Conservation (phyloP, 2,113 vertebrate genomes). For the Microcebus ravelobensis region DNA sequence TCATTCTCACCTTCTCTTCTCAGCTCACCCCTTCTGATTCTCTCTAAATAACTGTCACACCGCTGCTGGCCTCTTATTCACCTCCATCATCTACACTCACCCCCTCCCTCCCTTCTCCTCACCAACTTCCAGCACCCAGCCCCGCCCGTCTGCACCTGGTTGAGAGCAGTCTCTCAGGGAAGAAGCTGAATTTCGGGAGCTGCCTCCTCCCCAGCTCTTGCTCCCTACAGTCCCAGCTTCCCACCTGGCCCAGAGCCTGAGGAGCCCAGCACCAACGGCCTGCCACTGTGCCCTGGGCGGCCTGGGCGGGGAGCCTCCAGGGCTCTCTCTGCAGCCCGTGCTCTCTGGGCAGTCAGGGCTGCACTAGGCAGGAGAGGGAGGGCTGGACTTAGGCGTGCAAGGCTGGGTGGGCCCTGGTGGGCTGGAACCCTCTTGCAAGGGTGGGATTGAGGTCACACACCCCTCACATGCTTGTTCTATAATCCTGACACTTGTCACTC, state of each 20-base stretch:
- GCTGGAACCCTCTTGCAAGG: background rate
- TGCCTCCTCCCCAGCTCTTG: background rate
- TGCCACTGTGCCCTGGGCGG: background rate
- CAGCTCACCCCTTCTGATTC: background rate
- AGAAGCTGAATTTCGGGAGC: background rate
- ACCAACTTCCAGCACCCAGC: background rate
- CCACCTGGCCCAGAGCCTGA: too few species aligned
- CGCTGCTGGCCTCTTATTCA: background rate
- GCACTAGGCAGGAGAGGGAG: rapidly evolving
- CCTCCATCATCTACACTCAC: background rate
- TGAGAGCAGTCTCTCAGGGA: background rate
- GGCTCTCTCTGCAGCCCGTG: background rate
- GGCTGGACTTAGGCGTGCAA: rapidly evolving
- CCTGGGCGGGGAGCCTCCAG: background rate
- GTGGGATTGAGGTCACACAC: rapidly evolving
- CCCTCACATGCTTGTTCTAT: background rate
- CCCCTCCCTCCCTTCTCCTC: rapidly evolving
- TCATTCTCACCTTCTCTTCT: background rate
- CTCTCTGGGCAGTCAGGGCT: background rate
- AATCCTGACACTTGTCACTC: background rate
- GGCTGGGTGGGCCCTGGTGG: background rate
- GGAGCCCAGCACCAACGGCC: too few species aligned
- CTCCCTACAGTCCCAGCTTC: background rate
- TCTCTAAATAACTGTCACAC: background rate
- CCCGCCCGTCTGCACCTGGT: background rate